These are phyloP conservation scores for Falco concolor DNA, from an alignment of 2,797 vertebrate species.

Conservation along the genomic window DNA sequence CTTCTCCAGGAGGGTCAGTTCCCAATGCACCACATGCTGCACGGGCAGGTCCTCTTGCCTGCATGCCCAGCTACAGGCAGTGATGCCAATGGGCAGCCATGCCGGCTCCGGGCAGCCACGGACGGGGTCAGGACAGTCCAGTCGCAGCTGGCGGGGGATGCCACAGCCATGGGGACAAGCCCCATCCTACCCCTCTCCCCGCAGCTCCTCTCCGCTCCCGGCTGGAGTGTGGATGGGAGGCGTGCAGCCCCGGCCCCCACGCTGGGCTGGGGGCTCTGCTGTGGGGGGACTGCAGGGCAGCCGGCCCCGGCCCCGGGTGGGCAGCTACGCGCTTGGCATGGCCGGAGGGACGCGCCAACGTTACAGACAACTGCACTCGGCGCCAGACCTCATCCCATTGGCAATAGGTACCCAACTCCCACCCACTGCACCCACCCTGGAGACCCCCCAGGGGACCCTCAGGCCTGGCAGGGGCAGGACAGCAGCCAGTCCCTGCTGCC, in stretches of 20 bases:
- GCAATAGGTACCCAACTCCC: slow-evolving; percentile 22
- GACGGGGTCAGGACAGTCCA: fast-evolving
- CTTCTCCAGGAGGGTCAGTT: not conserved
- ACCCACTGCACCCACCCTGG: not conserved
- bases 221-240: not conserved
- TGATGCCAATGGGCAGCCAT: fast-evolving
- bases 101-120: not conserved
- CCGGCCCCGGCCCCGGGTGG: not conserved
- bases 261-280: not conserved
- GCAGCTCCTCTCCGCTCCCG: not conserved
- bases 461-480: not conserved
- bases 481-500: not conserved
- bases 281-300: not conserved
- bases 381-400: slow-evolving; percentile 33
- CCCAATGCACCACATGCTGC: not conserved
- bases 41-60: not conserved
- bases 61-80: not conserved
- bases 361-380: not conserved
- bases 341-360: not conserved
- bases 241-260: not conserved
- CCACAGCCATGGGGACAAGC: fast-evolving
- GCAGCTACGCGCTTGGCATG: slow-evolving; percentile 47
- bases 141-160: fast-evolving
- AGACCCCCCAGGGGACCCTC: not conserved
- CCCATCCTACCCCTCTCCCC: not conserved